phyloP scores from a whole-genome alignment of 1,140 invertebrate genomes.

The Nymphalis io region DNA sequence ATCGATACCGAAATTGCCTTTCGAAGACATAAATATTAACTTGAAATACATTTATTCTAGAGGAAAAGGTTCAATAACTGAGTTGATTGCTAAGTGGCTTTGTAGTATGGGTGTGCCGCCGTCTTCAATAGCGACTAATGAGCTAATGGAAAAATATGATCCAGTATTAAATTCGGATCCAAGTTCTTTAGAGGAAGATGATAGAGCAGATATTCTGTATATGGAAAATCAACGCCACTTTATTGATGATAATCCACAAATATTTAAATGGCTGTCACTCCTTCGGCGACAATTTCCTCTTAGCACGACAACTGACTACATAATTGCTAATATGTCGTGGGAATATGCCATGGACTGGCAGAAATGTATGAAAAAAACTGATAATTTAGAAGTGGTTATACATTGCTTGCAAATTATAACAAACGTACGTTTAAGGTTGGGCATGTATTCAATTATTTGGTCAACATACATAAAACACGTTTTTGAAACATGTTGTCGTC shows the following conservation, averaged over 20 bases:
- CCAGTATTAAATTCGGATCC: constrained; percentile 28
- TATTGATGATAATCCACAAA: constrained; percentile 66
- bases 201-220: constrained; percentile 57
- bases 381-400: constrained; percentile 84
- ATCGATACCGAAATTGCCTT: constrained; percentile 81
- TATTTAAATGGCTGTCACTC: constrained; percentile 83
- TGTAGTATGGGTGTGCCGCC: constrained; percentile 86
- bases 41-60: constrained; percentile 87
- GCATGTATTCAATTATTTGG: constrained; percentile 93
- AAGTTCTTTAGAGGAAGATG: constrained; percentile 41
- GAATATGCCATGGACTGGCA: constrained; percentile 93
- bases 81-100: constrained; percentile 91
- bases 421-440: constrained; percentile 84
- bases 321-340: constrained; percentile 94
- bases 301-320: constrained; percentile 88
- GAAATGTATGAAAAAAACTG: constrained; percentile 86
- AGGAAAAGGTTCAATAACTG: constrained; percentile 92
- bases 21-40: constrained; percentile 85
- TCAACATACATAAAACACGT: constrained; percentile 89
- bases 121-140: constrained; percentile 65
- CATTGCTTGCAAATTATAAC: constrained; percentile 83
- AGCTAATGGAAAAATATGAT: constrained; percentile 58
- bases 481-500: constrained; percentile 86
- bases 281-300: constrained; percentile 90
- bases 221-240: constrained; percentile 59